A percentile compares a stretch with the other conserved stretches of the same genome.
Evolutionary conservation across 2,888 invertebrate genomes (phyloP).

Genomic region (Brenthis ino): DNA sequence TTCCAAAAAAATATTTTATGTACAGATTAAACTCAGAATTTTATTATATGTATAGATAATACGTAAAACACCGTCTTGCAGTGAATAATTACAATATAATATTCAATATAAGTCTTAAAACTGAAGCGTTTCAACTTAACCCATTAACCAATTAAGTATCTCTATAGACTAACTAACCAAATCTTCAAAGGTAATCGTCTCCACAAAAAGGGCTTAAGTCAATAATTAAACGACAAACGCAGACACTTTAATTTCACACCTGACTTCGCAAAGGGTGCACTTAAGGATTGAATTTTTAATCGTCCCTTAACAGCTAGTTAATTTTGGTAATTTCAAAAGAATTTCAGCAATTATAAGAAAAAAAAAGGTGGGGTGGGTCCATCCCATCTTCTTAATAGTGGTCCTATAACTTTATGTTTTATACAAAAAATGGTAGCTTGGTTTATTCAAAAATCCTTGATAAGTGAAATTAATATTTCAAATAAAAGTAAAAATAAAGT

Average conservation of each 20-base stretch:
- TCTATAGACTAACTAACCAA: conserved; percentile 45
- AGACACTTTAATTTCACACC: conserved; percentile 57
- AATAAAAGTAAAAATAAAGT: too few relatives aligned
- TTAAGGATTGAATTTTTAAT: conserved; percentile 55
- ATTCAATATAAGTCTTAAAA: neutral
- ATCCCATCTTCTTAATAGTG: neutral
- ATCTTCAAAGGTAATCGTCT: conserved; percentile 51
- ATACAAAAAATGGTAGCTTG: too few relatives aligned
- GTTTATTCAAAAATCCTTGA: too few relatives aligned
- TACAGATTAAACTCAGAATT: too few relatives aligned
- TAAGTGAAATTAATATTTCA: too few relatives aligned
- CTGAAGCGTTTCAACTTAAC: neutral
- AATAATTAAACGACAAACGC: conserved; percentile 54
- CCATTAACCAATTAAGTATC: conserved; percentile 16
- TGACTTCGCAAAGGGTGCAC: conserved; percentile 52
- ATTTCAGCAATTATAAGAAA: neutral
- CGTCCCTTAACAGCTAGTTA: conserved; percentile 42
- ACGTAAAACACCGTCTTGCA: too few relatives aligned
- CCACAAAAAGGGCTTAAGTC: conserved; percentile 48
- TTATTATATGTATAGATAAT: too few relatives aligned
- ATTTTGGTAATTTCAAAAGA: conserved; percentile 26
- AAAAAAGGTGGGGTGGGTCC: neutral
- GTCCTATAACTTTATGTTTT: too few relatives aligned
- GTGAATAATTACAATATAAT: too few relatives aligned
- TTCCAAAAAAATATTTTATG: too few relatives aligned